A percentile compares a stretch with the other conserved stretches of the same genome.
Evolutionary conservation across 2,113 vertebrate genomes (phyloP).

Genomic region (Boleophthalmus pectinirostris): DNA sequence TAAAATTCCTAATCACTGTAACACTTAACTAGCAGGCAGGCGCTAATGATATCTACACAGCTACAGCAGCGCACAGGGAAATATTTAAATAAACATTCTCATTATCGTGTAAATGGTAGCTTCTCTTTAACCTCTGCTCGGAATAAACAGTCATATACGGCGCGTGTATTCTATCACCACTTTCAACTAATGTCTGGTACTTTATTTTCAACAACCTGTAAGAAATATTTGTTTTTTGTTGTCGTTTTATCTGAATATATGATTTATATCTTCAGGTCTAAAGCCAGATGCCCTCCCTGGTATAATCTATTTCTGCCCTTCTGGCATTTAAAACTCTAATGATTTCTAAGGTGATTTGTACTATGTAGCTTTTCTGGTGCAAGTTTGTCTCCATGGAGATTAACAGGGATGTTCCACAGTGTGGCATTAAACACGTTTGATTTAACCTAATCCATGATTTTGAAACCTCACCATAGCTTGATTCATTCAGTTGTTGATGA

Average conservation of each 20-base stretch:
- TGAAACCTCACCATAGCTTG: too few species aligned
- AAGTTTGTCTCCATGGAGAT: not conserved
- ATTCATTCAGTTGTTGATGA: too few species aligned
- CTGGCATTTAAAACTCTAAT: too few species aligned
- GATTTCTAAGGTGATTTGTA: not conserved
- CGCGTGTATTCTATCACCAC: not conserved
- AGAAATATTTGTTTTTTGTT: too few species aligned
- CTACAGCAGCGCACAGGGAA: not conserved
- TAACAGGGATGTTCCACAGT: not conserved
- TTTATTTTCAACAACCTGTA: not conserved
- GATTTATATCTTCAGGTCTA: too few species aligned
- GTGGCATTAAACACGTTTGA: not conserved
- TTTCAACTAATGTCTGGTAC: not conserved
- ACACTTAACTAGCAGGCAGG: slow-evolving; percentile 5
- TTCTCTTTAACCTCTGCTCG: slow-evolving; percentile 17
- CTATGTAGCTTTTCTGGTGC: too few species aligned
- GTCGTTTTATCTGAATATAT: too few species aligned
- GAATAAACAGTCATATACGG: not conserved
- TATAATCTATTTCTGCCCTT: too few species aligned
- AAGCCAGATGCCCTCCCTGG: too few species aligned
- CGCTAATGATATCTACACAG: slow-evolving; percentile 5
- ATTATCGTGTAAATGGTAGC: slow-evolving; percentile 16
- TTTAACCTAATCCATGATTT: not conserved
- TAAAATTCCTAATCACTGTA: slow-evolving; percentile 5
- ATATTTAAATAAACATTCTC: slow-evolving; percentile 21